Base-by-base conservation (phyloP, 1,140 invertebrate species). In the Temnothorax longispinosus region DNA sequence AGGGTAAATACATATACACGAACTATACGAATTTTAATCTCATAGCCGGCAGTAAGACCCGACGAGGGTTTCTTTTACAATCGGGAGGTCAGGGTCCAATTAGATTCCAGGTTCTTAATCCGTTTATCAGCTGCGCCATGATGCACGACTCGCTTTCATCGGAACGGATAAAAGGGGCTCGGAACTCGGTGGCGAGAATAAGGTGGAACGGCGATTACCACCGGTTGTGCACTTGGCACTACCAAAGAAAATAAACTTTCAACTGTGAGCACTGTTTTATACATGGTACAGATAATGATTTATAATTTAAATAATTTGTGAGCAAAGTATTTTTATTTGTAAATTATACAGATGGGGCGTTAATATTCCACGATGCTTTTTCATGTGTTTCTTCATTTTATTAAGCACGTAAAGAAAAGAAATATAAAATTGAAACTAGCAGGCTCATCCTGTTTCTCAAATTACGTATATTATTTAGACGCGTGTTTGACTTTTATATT, bases 71-170 rank as follows among this genome's bases (percentile, higher is more conserved):
- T 90, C 86, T 87, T 90, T 90, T 90, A 90, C 88, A 86, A 90
- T 90, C 89, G 89, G 65, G 80, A 52, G 75, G 13, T 86, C 76
- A 67, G 78, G 44, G 69, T 81, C 89, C 89, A 91, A 91, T 91
- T 91, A 91, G 90, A 91, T 91, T 69, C 84, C n/a, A 91, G 88
- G 64, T 91, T 91, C 86, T 90, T 88, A 91, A 91, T 91, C 90
- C 90, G 86, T 91, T 91, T 91, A 91, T 91, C 90, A 88, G 82
- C 75, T 71, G 52, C 41, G 81, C 75, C 80, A 44, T 72, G 89
- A 85, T 82, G 87, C 75, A 78, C 81, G 71, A 78, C 60, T 52
- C 85, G 75, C 86, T 82, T 86, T 54, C 76, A 88, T 85, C 76
- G 85, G 69, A 74, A 89, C 60, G 76, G 62, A 88, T 89, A 80